Percentiles rank a stretch among this genome's conserved stretches.
These are phyloP conservation scores for Pterocles gutturalis DNA, from an alignment of 2,113 vertebrate species.

Conservation along the genomic window DNA sequence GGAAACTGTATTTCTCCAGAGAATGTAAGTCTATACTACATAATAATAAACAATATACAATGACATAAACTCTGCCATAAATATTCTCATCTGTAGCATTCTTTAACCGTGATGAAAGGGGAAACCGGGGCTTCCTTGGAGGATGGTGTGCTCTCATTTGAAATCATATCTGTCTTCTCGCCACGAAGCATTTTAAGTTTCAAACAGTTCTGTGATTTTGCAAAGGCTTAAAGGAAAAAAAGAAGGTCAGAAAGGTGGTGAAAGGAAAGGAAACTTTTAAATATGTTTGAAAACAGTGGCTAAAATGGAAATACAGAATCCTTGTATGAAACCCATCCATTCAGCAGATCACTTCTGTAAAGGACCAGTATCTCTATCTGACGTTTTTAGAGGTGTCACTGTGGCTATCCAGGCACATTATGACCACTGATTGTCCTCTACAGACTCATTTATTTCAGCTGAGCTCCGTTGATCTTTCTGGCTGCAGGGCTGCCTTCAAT, in stretches of 20 bases:
- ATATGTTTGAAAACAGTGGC: background rate
- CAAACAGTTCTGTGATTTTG: conserved; percentile 27
- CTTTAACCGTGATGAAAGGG: background rate
- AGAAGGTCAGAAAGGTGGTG: background rate
- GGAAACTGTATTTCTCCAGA: conserved; percentile 36
- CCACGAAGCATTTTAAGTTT: background rate
- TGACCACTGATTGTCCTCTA: conserved; percentile 5
- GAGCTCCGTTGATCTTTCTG: background rate
- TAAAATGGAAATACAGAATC: conserved; percentile 12
- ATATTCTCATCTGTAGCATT: background rate
- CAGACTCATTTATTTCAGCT: background rate
- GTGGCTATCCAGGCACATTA: conserved; percentile 25
- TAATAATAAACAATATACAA: conserved; percentile 7
- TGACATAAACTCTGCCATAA: background rate
- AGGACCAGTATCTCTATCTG: conserved; percentile 11
- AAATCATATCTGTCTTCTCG: conserved; percentile 34
- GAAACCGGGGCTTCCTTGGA: background rate
- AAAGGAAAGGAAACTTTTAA: background rate
- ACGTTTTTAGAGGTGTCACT: conserved; percentile 36
- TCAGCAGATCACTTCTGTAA: background rate
- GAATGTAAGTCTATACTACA: background rate
- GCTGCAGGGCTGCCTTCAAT: background rate
- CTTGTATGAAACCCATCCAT: background rate
- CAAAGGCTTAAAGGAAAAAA: conserved; percentile 13
- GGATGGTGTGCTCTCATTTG: conserved; percentile 28